These are phyloP conservation scores for Typhlichthys eigenmanni DNA, from an alignment of 2,797 vertebrate genomes.

Conservation along the genomic window DNA sequence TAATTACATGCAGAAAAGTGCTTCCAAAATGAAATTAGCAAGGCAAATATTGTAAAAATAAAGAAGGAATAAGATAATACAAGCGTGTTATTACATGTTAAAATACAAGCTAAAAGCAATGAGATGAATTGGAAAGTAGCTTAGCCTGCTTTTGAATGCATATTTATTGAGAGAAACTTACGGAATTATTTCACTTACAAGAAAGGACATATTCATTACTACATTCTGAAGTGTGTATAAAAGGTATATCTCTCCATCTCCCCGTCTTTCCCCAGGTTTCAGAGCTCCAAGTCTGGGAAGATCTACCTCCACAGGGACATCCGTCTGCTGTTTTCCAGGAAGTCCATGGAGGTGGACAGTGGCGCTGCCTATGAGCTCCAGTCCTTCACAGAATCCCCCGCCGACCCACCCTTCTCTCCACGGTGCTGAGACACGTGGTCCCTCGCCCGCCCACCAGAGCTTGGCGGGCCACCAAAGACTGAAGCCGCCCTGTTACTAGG, in stretches of 20 bases:
- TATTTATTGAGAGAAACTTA: too few species aligned
- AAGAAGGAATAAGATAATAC: too few species aligned
- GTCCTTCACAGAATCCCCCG: slow-evolving; percentile 95
- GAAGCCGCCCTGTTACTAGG: slow-evolving; percentile 45
- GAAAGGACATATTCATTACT: too few species aligned
- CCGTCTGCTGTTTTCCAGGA: slow-evolving; percentile 96
- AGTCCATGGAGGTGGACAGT: slow-evolving; percentile 99
- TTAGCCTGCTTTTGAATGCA: too few species aligned
- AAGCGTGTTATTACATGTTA: too few species aligned
- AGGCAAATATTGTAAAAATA: too few species aligned
- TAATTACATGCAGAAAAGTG: too few species aligned
- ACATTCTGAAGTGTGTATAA: too few species aligned
- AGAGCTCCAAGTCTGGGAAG: slow-evolving; percentile 99
- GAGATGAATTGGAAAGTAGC: too few species aligned
- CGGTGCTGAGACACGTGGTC: slow-evolving; percentile 81
- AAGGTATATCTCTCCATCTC: slow-evolving; percentile 11
- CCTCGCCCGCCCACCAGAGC: slow-evolving; percentile 25
- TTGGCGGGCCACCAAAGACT: slow-evolving; percentile 14
- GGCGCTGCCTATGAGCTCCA: slow-evolving; percentile 99
- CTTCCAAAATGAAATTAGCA: too few species aligned
- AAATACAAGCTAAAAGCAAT: too few species aligned
- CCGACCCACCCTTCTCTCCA: slow-evolving; percentile 92
- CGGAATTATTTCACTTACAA: too few species aligned
- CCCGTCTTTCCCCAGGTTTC: slow-evolving; percentile 84
- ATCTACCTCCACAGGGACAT: slow-evolving; percentile 99